These are phyloP conservation scores for Colius striatus DNA, from an alignment of 2,113 vertebrate species.

Conservation along the genomic window DNA sequence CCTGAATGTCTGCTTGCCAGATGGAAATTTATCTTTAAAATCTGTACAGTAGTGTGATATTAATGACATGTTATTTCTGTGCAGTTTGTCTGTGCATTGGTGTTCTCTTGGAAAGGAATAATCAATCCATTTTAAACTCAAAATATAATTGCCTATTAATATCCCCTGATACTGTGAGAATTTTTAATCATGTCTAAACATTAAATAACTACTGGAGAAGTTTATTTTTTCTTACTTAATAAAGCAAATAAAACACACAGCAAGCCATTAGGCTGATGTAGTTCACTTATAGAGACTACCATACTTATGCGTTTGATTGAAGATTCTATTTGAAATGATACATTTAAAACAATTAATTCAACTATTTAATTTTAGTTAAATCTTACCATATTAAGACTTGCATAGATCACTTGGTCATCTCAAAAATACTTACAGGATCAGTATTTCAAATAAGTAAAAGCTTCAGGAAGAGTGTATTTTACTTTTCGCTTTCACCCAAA, in stretches of 20 bases:
- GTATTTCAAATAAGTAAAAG: neutral
- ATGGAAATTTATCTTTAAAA: slow-evolving; percentile 64
- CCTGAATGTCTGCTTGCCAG: slow-evolving; percentile 64
- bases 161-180: neutral
- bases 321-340: neutral
- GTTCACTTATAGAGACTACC: neutral
- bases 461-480: neutral
- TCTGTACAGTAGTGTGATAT: slow-evolving; percentile 62
- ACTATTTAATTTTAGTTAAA: neutral
- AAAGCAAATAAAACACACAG: slow-evolving; percentile 18
- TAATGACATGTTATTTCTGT: slow-evolving; percentile 58
- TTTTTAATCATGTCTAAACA: neutral
- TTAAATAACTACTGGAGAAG: neutral
- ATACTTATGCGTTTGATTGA: neutral
- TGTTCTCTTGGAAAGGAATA: neutral
- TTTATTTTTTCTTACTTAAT: neutral
- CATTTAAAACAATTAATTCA: neutral
- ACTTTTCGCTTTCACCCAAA: neutral
- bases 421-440: neutral
- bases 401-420: neutral
- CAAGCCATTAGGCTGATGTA: neutral
- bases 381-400: neutral
- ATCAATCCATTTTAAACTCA: slow-evolving; percentile 25
- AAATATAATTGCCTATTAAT: slow-evolving; percentile 17
- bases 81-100: neutral